Evolutionary conservation across 2,113 vertebrate genomes (phyloP), one percentile per base, ranked within the genome.

Genomic region (Eclectus roratus): DNA sequence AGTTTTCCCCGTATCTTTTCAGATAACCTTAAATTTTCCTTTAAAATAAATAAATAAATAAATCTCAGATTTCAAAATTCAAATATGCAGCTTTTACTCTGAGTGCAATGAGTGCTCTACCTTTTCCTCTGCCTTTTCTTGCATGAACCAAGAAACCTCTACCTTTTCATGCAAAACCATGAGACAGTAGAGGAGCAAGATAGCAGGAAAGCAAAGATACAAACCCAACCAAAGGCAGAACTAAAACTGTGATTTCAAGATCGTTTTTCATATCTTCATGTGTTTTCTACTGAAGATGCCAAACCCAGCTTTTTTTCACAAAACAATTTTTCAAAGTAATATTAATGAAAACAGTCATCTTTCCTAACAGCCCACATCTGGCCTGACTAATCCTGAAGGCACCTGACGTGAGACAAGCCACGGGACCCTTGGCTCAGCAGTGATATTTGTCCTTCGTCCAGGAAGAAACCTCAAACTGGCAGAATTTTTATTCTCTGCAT

Each of bases 391-490:
- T 96, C 80, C 85, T 93, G 88, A 74, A 97, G 96, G 93, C 94
- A 96, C 94, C 93, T 97, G 96, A 96, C 90, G 89, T 94, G 50
- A 86, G 95, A 93, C 0, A 10, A 95, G 96, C 96, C 94, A 81
- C 3, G 41, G 95, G 96, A 95, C 93, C 4, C 0, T 61, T 83
- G 90, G 80, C 91, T 96, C 96, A 52, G 90, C 19, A 8, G 88
- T 53, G 61, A 93, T 92, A 96, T 87, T 96, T 97, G 94, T 96
- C 94, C 90, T 64, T 94, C 74, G 61, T 95, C 93, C 94, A 96
- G 95, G 85, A 93, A 94, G 88, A 96, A 96, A 96, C 92, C 92
- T 97, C 91, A 46, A 94, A 91, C 88, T 96, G 93, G 92, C 94
- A 96, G 90, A 92, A 95, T 93, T 96, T 95, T 92, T 94, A 91